phyloP scores from a whole-genome alignment of 2,797 vertebrate genomes.

The Linurgus olivaceus region DNA sequence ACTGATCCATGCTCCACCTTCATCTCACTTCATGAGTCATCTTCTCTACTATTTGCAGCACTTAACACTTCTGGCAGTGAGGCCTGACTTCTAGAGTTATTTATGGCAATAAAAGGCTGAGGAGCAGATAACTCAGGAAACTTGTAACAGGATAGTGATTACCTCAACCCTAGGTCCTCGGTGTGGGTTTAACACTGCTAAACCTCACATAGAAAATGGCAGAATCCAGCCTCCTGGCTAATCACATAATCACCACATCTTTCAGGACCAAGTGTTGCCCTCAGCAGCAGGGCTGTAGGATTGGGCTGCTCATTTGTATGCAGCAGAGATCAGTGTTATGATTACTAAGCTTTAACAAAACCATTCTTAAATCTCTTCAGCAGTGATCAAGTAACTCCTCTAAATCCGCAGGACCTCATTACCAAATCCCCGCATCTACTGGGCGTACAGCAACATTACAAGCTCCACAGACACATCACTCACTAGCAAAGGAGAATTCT shows the following conservation, averaged over 20 bases:
- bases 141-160: constrained; percentile 8
- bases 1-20: constrained; percentile 52
- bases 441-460: not conserved
- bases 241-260: not conserved
- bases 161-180: not conserved
- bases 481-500: not conserved
- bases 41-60: constrained; percentile 42
- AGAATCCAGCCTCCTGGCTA: not conserved
- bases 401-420: not conserved
- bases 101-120: constrained; percentile 30
- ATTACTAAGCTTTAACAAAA: not conserved
- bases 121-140: not conserved
- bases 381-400: not conserved
- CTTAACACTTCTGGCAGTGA: constrained; percentile 32
- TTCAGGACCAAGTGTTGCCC: not conserved
- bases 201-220: not conserved
- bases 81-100: constrained; percentile 32
- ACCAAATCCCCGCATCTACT: not conserved
- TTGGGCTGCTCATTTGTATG: not conserved
- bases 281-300: not conserved
- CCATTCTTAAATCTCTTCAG: not conserved
- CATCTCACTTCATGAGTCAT: constrained; percentile 51
- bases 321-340: not conserved
- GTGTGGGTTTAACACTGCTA: not conserved
- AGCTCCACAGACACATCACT: not conserved